phyloP scores from a whole-genome alignment of 1,140 invertebrate genomes.

The Trachymyrmex septentrionalis region DNA sequence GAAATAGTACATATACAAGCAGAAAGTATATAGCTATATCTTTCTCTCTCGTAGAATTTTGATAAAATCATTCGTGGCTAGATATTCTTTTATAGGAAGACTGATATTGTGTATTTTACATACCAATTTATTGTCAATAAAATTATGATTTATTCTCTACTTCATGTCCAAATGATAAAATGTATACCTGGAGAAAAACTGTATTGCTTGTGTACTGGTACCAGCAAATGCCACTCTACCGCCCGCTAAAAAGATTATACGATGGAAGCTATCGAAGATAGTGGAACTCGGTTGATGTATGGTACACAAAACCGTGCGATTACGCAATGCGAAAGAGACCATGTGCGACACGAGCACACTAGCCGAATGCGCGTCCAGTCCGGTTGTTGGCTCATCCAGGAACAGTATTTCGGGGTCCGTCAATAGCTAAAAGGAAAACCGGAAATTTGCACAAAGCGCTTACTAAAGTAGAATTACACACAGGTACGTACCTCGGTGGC shows the following conservation, averaged over 20 bases:
- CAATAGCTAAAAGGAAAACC: constrained; percentile 89
- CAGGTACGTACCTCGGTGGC: constrained; percentile 92
- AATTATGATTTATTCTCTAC: too few species aligned
- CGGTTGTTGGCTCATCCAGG: constrained; percentile 98
- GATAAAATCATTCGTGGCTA: too few species aligned
- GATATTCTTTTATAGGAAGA: too few species aligned
- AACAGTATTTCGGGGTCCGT: constrained; percentile 97
- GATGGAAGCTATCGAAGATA: constrained; percentile 95
- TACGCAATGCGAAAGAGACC: constrained; percentile 88
- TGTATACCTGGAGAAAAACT: constrained; percentile 92
- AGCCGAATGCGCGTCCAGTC: constrained; percentile 97
- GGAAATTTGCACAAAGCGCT: neutral
- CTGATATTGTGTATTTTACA: too few species aligned
- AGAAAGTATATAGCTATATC: too few species aligned
- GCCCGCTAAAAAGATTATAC: constrained; percentile 94
- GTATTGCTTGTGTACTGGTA: constrained; percentile 89
- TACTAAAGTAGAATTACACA: constrained; percentile 68
- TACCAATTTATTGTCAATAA: too few species aligned
- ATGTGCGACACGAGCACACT: constrained; percentile 94
- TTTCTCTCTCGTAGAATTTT: too few species aligned
- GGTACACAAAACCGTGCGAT: constrained; percentile 96
- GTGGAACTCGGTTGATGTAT: constrained; percentile 99
- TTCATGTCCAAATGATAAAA: neutral
- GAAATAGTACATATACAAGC: too few species aligned
- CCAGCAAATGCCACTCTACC: constrained; percentile 96